A percentile compares a stretch with the other conserved stretches of the same genome.
Conservation (phyloP, 2,797 vertebrate genomes). For the Cossypha heuglini region DNA sequence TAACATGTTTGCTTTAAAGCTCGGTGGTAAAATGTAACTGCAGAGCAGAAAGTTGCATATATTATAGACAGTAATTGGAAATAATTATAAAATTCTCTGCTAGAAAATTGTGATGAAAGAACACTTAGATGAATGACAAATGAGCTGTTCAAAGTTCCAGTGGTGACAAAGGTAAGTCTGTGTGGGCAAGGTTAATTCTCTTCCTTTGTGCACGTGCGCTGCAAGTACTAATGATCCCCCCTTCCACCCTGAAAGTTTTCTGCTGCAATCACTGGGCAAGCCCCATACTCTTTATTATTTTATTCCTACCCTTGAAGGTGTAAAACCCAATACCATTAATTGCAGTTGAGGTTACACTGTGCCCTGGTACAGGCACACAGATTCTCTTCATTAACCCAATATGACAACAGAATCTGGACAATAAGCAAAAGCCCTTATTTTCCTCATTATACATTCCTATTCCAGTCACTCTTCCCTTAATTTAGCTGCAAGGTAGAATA, state of each 20-base stretch:
- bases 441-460: neutral
- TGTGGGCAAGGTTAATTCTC: constrained; percentile 1
- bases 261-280: neutral
- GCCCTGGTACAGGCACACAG: neutral
- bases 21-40: constrained; percentile 18
- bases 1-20: constrained; percentile 45
- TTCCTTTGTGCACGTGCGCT: neutral
- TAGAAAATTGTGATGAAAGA: constrained; percentile 40
- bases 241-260: neutral
- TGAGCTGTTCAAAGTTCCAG: neutral
- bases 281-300: neutral
- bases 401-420: neutral
- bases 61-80: constrained; percentile 20
- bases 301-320: neutral
- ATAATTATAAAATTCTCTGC: constrained; percentile 12
- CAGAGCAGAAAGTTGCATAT: constrained; percentile 21
- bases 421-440: neutral
- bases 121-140: constrained; percentile 33
- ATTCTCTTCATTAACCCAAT: neutral
- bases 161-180: constrained; percentile 8
- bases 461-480: neutral
- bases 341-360: neutral
- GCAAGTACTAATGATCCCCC: neutral
- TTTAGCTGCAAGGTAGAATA: neutral
- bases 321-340: neutral